A percentile compares a stretch with the other conserved stretches of the same genome.
These are phyloP conservation scores for Perca fluviatilis DNA, from an alignment of 2,113 vertebrate species.

Conservation along the genomic window DNA sequence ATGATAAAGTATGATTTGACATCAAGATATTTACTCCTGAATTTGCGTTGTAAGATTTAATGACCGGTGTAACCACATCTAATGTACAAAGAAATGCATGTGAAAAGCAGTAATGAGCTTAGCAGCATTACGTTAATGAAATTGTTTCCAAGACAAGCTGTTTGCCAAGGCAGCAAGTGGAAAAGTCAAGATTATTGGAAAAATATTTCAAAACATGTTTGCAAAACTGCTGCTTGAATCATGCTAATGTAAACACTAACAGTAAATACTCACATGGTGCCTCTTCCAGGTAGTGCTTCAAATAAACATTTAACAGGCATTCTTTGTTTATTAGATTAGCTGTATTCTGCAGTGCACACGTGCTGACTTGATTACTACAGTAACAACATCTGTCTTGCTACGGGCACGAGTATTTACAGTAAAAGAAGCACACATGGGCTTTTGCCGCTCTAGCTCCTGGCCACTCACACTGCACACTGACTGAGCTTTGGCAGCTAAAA, in stretches of 20 bases:
- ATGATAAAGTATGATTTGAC: constrained; percentile 11
- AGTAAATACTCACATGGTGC: constrained; percentile 12
- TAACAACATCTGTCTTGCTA: not conserved
- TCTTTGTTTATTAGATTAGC: constrained; percentile 6
- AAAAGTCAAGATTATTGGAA: constrained; percentile 18
- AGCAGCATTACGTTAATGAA: not conserved
- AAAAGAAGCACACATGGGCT: too few species aligned
- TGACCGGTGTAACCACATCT: not conserved
- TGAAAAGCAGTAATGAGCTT: not conserved
- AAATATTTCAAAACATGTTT: constrained; percentile 16
- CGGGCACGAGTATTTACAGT: too few species aligned
- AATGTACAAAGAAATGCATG: not conserved
- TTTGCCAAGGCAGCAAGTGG: not conserved
- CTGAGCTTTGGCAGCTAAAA: too few species aligned
- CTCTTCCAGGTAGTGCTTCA: constrained; percentile 1
- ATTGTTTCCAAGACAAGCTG: constrained; percentile 2
- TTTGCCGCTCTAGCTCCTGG: too few species aligned
- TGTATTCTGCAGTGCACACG: too few species aligned
- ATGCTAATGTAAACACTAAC: constrained; percentile 35
- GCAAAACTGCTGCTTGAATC: constrained; percentile 26
- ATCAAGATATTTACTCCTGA: not conserved
- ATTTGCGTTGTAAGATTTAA: not conserved
- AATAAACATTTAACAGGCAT: constrained; percentile 14
- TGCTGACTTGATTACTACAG: not conserved
- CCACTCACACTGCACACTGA: too few species aligned